Evolutionary conservation across 2,797 vertebrate species (phyloP), one percentile per base, ranked within the genome.

Genomic region (Etheostoma perlongum): DNA sequence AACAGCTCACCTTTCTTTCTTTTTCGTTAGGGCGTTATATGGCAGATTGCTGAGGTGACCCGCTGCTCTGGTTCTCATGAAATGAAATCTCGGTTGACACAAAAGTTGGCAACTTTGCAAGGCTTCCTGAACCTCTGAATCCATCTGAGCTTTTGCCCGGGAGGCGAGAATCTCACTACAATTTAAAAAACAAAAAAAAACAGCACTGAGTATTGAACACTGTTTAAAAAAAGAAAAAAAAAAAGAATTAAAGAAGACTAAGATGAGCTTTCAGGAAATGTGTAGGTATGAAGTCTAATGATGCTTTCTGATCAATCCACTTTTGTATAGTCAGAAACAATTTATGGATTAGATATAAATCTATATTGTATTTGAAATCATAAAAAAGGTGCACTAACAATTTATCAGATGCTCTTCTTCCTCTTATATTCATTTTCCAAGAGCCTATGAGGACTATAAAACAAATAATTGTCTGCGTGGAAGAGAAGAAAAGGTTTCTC

Each of bases 161-260:
- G 87, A 89, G 81, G 85, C 85, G 86, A 94, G 93, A 95, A 92
- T 94, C 91, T 93, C 95, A 93, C 95, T 94, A 95, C 91, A 94
- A 92, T 91, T 90, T 89, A 92, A 86, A 89, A 84, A 84, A 79
- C 40, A 79, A 88, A 54, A 71, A 36, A 90, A 95, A 93, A 91
- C 96, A 96, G 97, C 97, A 98, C 98, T 98, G 97, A 98, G 96
- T 97, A 93, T 94, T 94, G 93, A 96, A 96, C 94, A 96, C 96
- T 98, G 95, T 97, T 91, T 90, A 89, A 92, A 86, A 89, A 85
- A 89, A 92, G 86, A 89, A 85, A 54, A 69, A 42, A 48, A 44
- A 46, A 71, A 23, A 58, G 70, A 62, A 27, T 61, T 82, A 84
- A 84, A 77, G 53, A 79, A 79, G 82, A 86, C 33, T 72, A 84